Conservation (phyloP, 2,113 vertebrate species). For the Conger conger region DNA sequence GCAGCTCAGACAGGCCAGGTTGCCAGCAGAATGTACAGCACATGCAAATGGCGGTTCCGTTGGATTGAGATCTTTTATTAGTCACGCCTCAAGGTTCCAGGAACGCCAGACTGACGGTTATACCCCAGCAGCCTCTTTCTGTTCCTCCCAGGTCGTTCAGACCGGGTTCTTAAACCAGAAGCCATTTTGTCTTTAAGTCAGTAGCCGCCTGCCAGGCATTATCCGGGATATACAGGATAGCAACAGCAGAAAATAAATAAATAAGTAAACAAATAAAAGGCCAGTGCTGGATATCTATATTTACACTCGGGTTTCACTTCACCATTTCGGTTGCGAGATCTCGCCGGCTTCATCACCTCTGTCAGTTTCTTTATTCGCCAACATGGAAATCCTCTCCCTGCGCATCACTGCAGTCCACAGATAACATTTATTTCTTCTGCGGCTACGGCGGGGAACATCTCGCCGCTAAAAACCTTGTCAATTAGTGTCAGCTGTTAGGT, state of each 20-base stretch:
- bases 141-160: neutral
- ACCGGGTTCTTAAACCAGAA: neutral
- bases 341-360: neutral
- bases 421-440: slow-evolving; percentile 61
- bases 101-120: slow-evolving; percentile 8
- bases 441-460: slow-evolving; percentile 27
- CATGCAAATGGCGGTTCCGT: slow-evolving; percentile 5
- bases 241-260: neutral
- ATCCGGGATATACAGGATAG: neutral
- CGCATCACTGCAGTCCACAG: slow-evolving; percentile 50
- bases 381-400: slow-evolving; percentile 43
- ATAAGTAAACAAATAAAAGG: neutral
- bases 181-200: slow-evolving; percentile 1
- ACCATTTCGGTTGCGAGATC: neutral
- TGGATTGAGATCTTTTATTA: slow-evolving; percentile 29
- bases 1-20: neutral
- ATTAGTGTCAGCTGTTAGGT: slow-evolving; percentile 51
- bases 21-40: neutral
- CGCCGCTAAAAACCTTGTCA: slow-evolving; percentile 56
- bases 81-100: slow-evolving; percentile 24
- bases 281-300: neutral
- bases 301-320: slow-evolving; percentile 5
- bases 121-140: neutral
- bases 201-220: neutral
- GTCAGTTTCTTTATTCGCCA: slow-evolving; percentile 46